Base-by-base conservation (phyloP, 2,888 invertebrate genomes). In the Hydriomena furcata region DNA sequence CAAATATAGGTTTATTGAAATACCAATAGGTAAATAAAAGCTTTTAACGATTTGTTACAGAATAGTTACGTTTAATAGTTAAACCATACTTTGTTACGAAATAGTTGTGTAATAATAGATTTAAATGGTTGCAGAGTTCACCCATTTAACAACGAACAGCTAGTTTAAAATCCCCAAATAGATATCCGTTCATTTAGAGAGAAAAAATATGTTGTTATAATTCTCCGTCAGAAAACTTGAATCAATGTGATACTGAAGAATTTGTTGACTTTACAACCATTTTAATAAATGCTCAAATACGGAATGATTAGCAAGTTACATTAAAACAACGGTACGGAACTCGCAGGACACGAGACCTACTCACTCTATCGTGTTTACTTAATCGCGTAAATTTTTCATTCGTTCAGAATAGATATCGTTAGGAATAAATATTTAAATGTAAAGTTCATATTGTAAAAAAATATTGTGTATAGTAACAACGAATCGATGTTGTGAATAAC, bases 401-500 rank as follows among this genome's bases (percentile, higher is more conserved):
- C 34, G 20, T 42, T 46, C 41, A 24, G 28, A 38, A 30, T 41
- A 46, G 21, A 31, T 51, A 40, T 21, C 17, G 25, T 7, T 38
- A 45, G 40, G 41, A 21, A 41, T 46, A 37, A 46, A 38, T 34
- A 38, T 36, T 27, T 44, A 32, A 30, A 45, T 30, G 34, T 11
- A 27, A 45, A 41, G 40, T 42, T 53, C 13, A 44, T 40, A 58
- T 52, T 47, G 42, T 56, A 52, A 25, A 44, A 25, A 51, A 58
- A 46, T 55, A 46, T 60, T 55, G 56, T 47, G 42, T 53, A 56
- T 58, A 45, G 55, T 71, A 70, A 83, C 84, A 84, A 83, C 84
- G 84, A 84, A 84, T 79, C 55, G 43, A 73, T 77, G 79, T 83
- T 80, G 79, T 82, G 75, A 71, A 65, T 60, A 61, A 69, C 64